Evolutionary conservation across 1,140 invertebrate species (phyloP).

Genomic region (Ptiloglossa arizonensis): DNA sequence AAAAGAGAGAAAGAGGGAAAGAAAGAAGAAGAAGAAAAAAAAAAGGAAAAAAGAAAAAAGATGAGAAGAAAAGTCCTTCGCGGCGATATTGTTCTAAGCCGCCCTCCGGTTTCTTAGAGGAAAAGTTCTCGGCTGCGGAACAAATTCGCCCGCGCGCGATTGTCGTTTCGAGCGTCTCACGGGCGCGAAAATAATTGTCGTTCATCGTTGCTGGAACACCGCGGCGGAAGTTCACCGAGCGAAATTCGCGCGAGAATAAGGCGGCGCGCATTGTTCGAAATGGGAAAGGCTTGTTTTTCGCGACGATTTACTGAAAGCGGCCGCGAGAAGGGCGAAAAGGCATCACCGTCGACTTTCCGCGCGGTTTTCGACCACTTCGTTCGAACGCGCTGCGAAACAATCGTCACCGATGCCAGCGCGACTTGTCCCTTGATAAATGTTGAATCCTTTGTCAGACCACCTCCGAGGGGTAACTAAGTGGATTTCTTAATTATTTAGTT

Average conservation of each 20-base stretch:
- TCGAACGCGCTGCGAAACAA: conserved; percentile 45
- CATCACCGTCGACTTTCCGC: conserved; percentile 40
- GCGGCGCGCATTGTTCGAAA: conserved; percentile 61
- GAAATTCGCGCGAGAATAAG: conserved; percentile 56
- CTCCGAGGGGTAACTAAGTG: conserved; percentile 54
- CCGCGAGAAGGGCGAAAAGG: conserved; percentile 25
- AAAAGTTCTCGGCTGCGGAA: conserved; percentile 25
- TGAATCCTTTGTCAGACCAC: conserved; percentile 31
- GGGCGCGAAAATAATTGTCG: conserved; percentile 35
- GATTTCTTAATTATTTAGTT: conserved; percentile 70
- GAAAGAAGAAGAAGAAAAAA: not conserved
- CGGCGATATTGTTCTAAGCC: not conserved
- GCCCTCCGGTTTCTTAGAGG: not conserved
- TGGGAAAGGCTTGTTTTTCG: conserved; percentile 75
- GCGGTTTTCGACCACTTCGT: conserved; percentile 46
- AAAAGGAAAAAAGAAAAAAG: not conserved
- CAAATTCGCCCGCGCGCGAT: conserved; percentile 11
- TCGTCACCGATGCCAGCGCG: conserved; percentile 45
- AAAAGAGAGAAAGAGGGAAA: too few relatives aligned
- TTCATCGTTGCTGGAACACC: not conserved
- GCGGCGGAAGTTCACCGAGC: conserved; percentile 36
- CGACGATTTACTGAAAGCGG: conserved; percentile 28
- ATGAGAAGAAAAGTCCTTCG: not conserved
- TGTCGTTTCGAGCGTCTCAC: conserved; percentile 17
- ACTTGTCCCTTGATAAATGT: conserved; percentile 64